phyloP scores from a whole-genome alignment of 2,888 invertebrate species.

The Dichetophora obliterata region DNA sequence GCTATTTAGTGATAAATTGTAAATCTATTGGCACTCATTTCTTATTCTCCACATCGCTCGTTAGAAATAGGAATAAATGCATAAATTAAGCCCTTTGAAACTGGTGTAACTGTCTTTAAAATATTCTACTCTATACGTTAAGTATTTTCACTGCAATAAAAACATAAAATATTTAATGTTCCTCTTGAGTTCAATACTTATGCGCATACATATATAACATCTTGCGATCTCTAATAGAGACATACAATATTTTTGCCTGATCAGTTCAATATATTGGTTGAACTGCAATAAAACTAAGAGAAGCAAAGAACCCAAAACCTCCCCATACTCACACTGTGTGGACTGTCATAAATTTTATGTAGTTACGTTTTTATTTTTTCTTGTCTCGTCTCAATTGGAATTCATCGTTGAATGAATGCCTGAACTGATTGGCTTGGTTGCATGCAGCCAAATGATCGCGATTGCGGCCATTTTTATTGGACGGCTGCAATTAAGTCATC shows the following conservation, averaged over 20 bases:
- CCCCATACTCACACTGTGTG: too few species aligned
- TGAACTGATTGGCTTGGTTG: background rate
- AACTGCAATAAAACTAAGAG: too few species aligned
- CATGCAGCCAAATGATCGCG: background rate
- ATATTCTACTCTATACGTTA: background rate
- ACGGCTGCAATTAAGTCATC: slow-evolving; percentile 18
- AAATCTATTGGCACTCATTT: too few species aligned
- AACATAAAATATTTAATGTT: slow-evolving; percentile 19
- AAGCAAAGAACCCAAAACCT: too few species aligned
- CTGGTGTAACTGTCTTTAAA: too few species aligned
- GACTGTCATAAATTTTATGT: too few species aligned
- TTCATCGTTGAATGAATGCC: background rate
- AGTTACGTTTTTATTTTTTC: too few species aligned
- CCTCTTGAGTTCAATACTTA: slow-evolving; percentile 18
- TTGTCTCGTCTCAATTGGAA: background rate
- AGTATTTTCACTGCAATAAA: slow-evolving; percentile 21
- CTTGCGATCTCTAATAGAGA: slow-evolving; percentile 49
- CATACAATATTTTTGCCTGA: slow-evolving; percentile 45
- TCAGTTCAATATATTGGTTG: slow-evolving; percentile 32
- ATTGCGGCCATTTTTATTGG: background rate
- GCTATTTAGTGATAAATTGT: too few species aligned
- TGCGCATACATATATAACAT: background rate
- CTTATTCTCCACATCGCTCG: too few species aligned
- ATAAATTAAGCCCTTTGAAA: background rate
- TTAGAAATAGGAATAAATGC: background rate